Conservation (phyloP, 2,797 vertebrate genomes). For the Staurois parvus region DNA sequence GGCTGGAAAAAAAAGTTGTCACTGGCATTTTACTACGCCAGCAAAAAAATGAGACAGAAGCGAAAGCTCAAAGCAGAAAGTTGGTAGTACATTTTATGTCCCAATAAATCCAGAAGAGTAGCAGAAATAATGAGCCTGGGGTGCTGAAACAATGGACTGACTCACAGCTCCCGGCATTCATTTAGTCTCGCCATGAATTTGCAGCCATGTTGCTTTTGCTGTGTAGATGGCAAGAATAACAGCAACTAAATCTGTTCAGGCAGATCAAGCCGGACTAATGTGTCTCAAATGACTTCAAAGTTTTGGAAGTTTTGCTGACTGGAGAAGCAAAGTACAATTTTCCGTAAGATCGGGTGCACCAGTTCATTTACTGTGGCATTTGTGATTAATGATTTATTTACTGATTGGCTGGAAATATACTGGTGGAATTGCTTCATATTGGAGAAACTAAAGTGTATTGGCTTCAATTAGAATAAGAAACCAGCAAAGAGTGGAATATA, state of each 20-base stretch:
- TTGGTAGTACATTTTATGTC: too few relatives aligned
- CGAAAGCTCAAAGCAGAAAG: too few relatives aligned
- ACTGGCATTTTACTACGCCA: too few relatives aligned
- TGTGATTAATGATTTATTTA: constrained; percentile 19
- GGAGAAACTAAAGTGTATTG: too few relatives aligned
- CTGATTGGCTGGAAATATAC: neutral
- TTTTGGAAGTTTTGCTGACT: neutral
- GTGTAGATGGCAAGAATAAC: neutral
- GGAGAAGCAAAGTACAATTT: constrained; percentile 12
- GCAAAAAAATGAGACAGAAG: too few relatives aligned
- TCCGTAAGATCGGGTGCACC: neutral
- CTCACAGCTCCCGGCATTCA: neutral
- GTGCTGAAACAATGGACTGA: neutral
- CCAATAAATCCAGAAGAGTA: neutral
- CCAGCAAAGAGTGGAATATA: too few relatives aligned
- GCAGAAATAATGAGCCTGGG: constrained; percentile 7
- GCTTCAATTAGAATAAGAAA: too few relatives aligned
- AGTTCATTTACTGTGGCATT: constrained; percentile 32
- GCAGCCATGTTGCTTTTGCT: constrained; percentile 16
- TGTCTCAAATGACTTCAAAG: neutral
- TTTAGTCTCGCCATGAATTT: neutral
- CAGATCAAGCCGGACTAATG: neutral
- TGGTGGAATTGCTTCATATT: too few relatives aligned
- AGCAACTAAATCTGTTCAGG: neutral
- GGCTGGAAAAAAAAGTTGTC: too few relatives aligned